Percentiles rank a stretch among this genome's conserved stretches.
Evolutionary conservation across 2,888 invertebrate genomes (phyloP).

Genomic region (Eristalis tenax): DNA sequence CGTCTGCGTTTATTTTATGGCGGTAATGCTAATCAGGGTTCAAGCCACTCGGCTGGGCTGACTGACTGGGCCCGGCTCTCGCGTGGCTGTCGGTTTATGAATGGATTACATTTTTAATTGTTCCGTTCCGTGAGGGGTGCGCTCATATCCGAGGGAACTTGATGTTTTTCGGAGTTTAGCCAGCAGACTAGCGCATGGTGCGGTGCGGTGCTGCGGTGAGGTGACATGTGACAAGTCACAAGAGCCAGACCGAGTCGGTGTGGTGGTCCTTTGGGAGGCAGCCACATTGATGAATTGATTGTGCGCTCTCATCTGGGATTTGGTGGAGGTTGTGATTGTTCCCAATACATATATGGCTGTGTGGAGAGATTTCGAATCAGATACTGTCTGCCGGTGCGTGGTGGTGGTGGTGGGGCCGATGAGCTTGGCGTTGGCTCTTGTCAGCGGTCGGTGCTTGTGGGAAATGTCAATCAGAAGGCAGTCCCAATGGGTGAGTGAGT

Average conservation of each 20-base stretch:
- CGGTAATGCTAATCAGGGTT: conserved; percentile 63
- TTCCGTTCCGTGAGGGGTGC: conserved; percentile 21
- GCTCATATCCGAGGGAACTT: background rate
- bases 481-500: too few species aligned
- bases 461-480: too few species aligned
- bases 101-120: conserved; percentile 69
- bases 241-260: background rate
- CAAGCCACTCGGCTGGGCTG: conserved; percentile 21
- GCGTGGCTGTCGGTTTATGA: conserved; percentile 56
- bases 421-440: too few species aligned
- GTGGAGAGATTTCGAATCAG: background rate
- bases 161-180: background rate
- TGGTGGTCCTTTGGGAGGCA: background rate
- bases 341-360: background rate
- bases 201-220: background rate
- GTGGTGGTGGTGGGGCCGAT: too few species aligned
- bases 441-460: too few species aligned
- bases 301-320: background rate
- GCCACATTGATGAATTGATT: background rate
- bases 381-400: background rate
- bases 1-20: conserved; percentile 51
- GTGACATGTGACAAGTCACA: background rate
- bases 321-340: background rate
- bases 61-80: background rate
- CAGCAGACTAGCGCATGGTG: background rate